phyloP scores from a whole-genome alignment of 2,797 vertebrate genomes.

The Epinephelus malabaricus region DNA sequence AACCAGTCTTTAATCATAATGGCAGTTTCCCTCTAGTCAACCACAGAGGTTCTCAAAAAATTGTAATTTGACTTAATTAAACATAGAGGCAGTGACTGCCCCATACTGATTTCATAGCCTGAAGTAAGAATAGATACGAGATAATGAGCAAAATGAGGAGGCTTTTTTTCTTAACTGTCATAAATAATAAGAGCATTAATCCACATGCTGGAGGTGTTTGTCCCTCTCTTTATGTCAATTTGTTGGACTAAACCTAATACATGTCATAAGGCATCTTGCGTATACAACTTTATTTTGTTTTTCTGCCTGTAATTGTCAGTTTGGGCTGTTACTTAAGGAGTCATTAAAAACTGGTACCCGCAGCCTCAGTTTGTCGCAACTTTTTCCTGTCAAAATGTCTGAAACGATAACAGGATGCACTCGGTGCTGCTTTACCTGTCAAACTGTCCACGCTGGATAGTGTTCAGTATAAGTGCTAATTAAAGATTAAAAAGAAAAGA shows the following conservation, averaged over 20 bases:
- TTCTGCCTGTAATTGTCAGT: conserved; percentile 19
- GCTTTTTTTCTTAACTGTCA: conserved; percentile 30
- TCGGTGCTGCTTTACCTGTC: conserved; percentile 33
- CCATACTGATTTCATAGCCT: conserved; percentile 7
- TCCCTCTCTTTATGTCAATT: conserved; percentile 13
- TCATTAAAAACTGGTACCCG: conserved; percentile 33
- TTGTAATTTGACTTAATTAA: conserved; percentile 11
- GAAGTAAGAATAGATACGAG: conserved; percentile 14
- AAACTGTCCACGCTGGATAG: conserved; percentile 11
- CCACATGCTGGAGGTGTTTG: conserved; percentile 16
- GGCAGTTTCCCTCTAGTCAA: background rate
- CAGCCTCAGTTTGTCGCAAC: background rate
- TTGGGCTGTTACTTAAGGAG: background rate
- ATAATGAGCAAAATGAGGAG: conserved; percentile 43
- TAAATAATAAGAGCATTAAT: conserved; percentile 16
- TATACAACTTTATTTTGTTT: background rate
- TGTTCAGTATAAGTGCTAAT: conserved; percentile 28
- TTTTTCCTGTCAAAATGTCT: conserved; percentile 27
- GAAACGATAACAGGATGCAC: conserved; percentile 3
- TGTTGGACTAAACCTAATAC: conserved; percentile 11
- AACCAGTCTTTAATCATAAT: conserved; percentile 5
- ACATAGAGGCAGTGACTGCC: conserved; percentile 5
- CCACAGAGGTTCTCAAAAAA: conserved; percentile 8
- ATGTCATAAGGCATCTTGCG: background rate
- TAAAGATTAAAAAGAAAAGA: conserved; percentile 23